Percentiles rank a stretch among this genome's conserved stretches.
These are phyloP conservation scores for Oenanthe melanoleuca DNA, from an alignment of 2,113 vertebrate species.

Conservation along the genomic window DNA sequence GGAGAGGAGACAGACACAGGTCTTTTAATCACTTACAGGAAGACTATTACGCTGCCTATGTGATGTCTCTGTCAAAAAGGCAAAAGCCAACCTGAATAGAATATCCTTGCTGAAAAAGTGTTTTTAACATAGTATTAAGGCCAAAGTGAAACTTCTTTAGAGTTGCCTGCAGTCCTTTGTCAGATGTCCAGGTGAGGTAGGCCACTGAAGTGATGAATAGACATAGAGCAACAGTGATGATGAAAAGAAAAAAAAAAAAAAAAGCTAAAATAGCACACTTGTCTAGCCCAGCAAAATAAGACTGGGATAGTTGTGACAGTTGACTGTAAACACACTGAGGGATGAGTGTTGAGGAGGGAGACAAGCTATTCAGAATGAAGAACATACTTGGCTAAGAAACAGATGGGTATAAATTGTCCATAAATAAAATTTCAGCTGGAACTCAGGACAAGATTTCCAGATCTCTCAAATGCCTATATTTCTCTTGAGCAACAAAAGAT, in stretches of 20 bases:
- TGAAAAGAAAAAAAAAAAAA: neutral
- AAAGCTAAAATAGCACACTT: neutral
- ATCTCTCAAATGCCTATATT: neutral
- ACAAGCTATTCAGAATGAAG: neutral
- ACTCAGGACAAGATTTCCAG: neutral
- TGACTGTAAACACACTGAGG: neutral
- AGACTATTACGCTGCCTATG: neutral
- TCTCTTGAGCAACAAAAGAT: neutral
- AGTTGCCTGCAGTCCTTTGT: neutral
- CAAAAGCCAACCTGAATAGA: neutral
- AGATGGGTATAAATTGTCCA: neutral
- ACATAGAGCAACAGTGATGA: neutral
- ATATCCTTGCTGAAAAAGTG: neutral
- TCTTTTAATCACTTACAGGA: neutral
- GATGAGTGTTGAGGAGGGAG: neutral
- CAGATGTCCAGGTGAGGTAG: neutral
- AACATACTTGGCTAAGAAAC: neutral
- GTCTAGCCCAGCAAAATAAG: neutral
- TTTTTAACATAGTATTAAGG: neutral
- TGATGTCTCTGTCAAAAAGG: neutral
- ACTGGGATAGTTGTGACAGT: neutral
- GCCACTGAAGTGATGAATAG: neutral
- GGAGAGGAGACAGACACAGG: neutral
- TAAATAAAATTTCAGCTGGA: neutral
- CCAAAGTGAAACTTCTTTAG: neutral